phyloP scores from a whole-genome alignment of 2,113 vertebrate genomes.

The Copsychus sechellarum region DNA sequence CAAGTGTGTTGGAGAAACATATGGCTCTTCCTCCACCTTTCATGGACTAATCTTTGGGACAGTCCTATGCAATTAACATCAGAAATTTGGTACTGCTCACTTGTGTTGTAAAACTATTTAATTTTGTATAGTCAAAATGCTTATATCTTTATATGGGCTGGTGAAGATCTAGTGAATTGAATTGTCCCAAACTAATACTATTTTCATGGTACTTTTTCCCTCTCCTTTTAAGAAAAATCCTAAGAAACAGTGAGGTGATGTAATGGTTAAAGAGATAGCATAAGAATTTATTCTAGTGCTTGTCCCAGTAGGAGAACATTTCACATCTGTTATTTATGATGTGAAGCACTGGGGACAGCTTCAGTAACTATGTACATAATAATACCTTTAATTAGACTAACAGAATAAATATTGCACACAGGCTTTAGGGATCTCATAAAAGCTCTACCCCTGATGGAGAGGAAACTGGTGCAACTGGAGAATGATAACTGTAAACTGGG shows the following conservation, averaged over 20 bases:
- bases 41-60: not conserved
- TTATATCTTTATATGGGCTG: not conserved
- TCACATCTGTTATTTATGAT: conserved; percentile 29
- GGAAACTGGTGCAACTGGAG: not conserved
- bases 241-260: not conserved
- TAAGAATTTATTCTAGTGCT: not conserved
- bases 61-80: not conserved
- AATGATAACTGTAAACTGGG: not conserved
- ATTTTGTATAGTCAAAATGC: not conserved
- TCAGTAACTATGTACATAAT: not conserved
- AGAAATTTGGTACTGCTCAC: not conserved
- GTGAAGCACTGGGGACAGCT: not conserved
- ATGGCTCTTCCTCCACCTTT: not conserved
- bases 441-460: not conserved
- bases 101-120: not conserved
- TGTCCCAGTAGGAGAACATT: not conserved
- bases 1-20: not conserved
- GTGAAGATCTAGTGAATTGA: not conserved
- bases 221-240: not conserved
- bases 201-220: not conserved
- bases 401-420: conserved; percentile 20
- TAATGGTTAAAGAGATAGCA: not conserved
- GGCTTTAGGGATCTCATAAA: conserved; percentile 5
- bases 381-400: conserved; percentile 50
- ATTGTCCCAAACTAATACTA: not conserved